phyloP scores from a whole-genome alignment of 2,888 invertebrate genomes.

The Chrysolina haemoptera region DNA sequence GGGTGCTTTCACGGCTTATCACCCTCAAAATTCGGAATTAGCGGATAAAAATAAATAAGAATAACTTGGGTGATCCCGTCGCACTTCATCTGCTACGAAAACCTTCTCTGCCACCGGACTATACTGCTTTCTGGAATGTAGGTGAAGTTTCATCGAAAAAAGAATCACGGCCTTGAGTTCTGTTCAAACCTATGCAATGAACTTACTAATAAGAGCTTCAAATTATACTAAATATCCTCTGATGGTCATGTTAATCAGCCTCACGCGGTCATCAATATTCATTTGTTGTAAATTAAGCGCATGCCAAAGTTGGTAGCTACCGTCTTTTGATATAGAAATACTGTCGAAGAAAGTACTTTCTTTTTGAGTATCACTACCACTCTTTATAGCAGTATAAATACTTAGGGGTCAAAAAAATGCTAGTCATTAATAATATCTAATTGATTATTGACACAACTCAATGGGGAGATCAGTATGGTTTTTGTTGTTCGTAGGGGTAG shows the following conservation, averaged over 20 bases:
- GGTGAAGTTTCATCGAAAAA: not conserved
- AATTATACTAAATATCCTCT: constrained; percentile 37
- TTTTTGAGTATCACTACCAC: not conserved
- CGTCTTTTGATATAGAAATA: constrained; percentile 11
- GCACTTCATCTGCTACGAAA: no score
- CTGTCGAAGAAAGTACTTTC: constrained; percentile 37
- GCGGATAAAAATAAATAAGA: no score
- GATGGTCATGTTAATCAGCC: constrained; percentile 36
- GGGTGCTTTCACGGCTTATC: no score
- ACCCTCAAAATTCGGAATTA: no score
- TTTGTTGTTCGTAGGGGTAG: constrained; percentile 27
- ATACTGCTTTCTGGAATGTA: not conserved
- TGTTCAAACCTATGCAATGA: not conserved
- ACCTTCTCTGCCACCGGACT: no score
- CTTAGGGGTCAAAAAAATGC: constrained; percentile 34
- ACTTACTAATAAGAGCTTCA: constrained; percentile 1
- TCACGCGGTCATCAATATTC: constrained; percentile 36
- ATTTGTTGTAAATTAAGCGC: constrained; percentile 19
- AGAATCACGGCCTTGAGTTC: not conserved
- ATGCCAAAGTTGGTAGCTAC: constrained; percentile 20
- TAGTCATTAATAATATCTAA: constrained; percentile 32
- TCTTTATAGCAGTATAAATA: constrained; percentile 45
- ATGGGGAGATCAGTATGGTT: constrained; percentile 31
- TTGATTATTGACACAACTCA: constrained; percentile 11
- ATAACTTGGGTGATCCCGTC: no score